Evolutionary conservation across 2,888 invertebrate genomes (phyloP), one percentile per base, ranked within the genome.

Genomic region (Ommatoiulus sabulosus): DNA sequence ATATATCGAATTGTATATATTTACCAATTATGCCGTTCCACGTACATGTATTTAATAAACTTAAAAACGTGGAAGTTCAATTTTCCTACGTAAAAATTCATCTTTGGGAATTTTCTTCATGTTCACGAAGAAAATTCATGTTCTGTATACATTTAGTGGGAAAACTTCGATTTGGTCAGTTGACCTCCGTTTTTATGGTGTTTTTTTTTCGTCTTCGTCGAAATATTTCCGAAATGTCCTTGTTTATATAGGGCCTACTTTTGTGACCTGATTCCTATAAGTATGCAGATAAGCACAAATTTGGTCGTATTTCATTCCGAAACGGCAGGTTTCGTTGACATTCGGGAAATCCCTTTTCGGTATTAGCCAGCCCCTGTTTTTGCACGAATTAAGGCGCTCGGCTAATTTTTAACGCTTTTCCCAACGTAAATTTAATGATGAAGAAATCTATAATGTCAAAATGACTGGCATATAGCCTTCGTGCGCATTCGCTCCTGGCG

Each of bases 231-330:
- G 72, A 80, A 80, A 35, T 80, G 80, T 80, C 35, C 80, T 80
- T 80, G 35, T 80, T 72, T 72, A 72, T 3, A 10, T 80, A 5
- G 80, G 80, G 24, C 80, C 80, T 80, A 35, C 80, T 80, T 72
- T 80, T 80, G 80, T 80, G 80, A 80, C 80, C 80, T 80, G 80
- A 24, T 72, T 72, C 72, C 72, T 72, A 72, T 72, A 63, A 2
- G n/a, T n/a, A 72, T 17, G n/a, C n/a, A 63, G 57, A 63, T 72
- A 72, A 72, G 5, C 57, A 20, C 72, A 24, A 72, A 72, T 72
- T 72, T 72, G 72, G 24, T 72, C 72, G 72, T 72, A 72, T 72
- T 72, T 72, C 72, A 72, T 72, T 20, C 4, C 8, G 57, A 17
- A 15, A n/a, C 7, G 72, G 72, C 72, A 20, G 20, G 20, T 72